Conservation (phyloP, 2,888 invertebrate genomes). For the Meliscaeva auricollis region DNA sequence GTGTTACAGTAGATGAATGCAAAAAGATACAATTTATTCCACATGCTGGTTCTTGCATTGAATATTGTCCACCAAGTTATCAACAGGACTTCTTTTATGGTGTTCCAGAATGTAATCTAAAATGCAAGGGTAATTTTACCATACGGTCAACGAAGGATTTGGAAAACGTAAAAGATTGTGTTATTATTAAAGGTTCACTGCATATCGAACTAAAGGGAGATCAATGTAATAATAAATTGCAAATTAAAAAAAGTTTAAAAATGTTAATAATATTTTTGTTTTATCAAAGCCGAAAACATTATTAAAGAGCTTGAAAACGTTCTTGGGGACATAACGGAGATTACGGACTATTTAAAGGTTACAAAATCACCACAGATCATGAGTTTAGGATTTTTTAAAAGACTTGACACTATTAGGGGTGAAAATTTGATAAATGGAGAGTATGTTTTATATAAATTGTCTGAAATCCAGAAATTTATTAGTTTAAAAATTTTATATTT, state of each 20-base stretch:
- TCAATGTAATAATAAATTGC: conserved; percentile 75
- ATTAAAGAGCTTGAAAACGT: conserved; percentile 85
- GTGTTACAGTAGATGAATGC: conserved; percentile 78
- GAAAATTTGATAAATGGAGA: conserved; percentile 81
- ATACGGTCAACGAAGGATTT: conserved; percentile 78
- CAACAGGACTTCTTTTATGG: conserved; percentile 60
- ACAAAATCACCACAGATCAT: conserved; percentile 86
- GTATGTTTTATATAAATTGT: conserved; percentile 74
- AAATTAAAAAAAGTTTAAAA: neutral
- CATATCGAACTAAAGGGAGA: conserved; percentile 85
- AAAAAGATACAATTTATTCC: conserved; percentile 76
- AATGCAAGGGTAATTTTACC: conserved; percentile 78
- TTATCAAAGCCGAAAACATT: conserved; percentile 77
- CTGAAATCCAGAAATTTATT: neutral
- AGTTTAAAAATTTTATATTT: neutral
- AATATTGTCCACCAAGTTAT: conserved; percentile 87
- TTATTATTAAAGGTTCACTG: conserved; percentile 88
- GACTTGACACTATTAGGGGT: conserved; percentile 87
- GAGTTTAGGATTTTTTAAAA: conserved; percentile 88
- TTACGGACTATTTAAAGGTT: conserved; percentile 88
- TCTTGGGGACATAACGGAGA: conserved; percentile 87
- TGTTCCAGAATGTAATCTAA: conserved; percentile 75
- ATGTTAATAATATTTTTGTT: conserved; percentile 3
- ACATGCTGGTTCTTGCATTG: conserved; percentile 85
- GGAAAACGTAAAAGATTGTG: conserved; percentile 86